Evolutionary conservation across 2,797 vertebrate species (phyloP).

Genomic region (Spheniscus humboldti): DNA sequence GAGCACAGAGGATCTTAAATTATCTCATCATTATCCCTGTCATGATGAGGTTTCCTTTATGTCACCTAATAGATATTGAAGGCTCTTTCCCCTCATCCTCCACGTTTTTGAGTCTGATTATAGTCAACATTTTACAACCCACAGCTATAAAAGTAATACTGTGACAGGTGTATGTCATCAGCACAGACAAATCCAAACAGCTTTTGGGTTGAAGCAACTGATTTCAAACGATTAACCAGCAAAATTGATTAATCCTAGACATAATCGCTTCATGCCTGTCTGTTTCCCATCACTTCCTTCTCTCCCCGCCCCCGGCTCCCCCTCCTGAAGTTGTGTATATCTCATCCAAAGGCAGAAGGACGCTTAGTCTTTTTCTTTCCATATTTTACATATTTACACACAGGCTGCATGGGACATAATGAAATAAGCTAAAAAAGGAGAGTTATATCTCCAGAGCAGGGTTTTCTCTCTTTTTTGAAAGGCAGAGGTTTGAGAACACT

Average conservation of each 20-base stretch:
- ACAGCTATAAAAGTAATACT: neutral
- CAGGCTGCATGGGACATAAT: neutral
- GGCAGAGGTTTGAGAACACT: neutral
- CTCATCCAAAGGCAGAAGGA: neutral
- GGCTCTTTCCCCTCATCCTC: neutral
- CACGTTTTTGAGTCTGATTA: neutral
- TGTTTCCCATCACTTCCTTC: neutral
- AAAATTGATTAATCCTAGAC: neutral
- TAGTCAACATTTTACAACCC: neutral
- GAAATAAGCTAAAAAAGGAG: neutral
- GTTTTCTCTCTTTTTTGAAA: neutral
- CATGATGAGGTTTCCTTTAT: neutral
- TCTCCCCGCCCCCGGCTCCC: too few relatives aligned
- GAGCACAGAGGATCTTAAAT: neutral
- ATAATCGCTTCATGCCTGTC: neutral
- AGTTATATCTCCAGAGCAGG: neutral
- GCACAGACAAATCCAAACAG: neutral
- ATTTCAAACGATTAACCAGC: neutral
- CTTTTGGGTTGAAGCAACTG: neutral
- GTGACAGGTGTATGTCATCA: neutral
- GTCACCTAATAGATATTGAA: neutral
- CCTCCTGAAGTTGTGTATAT: accelerated
- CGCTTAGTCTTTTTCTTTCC: neutral
- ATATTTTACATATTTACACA: neutral
- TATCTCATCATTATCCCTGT: neutral